Percentiles rank a stretch among this genome's conserved stretches.
These are phyloP conservation scores for Drosophila kepulauana DNA, from an alignment of 1,140 invertebrate genomes.

Conservation along the genomic window DNA sequence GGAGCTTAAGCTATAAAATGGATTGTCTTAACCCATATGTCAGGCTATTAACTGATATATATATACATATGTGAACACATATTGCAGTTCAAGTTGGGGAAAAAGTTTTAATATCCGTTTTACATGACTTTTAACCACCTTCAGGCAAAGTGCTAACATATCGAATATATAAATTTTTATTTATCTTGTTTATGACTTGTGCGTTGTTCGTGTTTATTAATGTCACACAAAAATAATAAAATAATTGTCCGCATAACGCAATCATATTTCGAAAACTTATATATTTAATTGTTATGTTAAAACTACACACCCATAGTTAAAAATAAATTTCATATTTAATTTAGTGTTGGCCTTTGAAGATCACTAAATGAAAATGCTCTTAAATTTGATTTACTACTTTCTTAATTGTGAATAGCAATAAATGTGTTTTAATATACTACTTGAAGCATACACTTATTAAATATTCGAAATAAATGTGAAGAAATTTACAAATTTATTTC, in stretches of 20 bases:
- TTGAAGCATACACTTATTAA: neutral
- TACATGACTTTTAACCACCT: slow-evolving; percentile 18
- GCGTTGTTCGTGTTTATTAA: slow-evolving; percentile 37
- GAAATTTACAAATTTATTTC: neutral
- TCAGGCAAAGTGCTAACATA: slow-evolving; percentile 16
- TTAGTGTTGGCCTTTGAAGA: slow-evolving; percentile 2
- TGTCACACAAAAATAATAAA: slow-evolving; percentile 23
- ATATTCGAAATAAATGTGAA: neutral
- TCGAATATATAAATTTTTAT: slow-evolving; percentile 31
- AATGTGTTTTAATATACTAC: slow-evolving; percentile 1
- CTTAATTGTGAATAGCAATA: slow-evolving; percentile 2
- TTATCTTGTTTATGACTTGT: slow-evolving; percentile 39
- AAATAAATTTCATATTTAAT: slow-evolving; percentile 17
- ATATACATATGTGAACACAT: neutral
- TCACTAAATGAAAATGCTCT: neutral
- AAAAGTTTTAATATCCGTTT: slow-evolving; percentile 29
- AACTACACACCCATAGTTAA: slow-evolving; percentile 3
- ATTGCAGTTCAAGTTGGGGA: slow-evolving; percentile 14
- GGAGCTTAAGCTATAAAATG: slow-evolving; percentile 17
- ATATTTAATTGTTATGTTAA: neutral
- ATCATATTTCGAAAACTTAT: neutral
- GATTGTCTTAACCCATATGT: slow-evolving; percentile 11
- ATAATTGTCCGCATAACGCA: slow-evolving; percentile 6
- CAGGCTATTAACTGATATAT: slow-evolving; percentile 5
- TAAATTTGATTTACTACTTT: slow-evolving; percentile 14